Evolutionary conservation across 2,797 vertebrate species (phyloP).

Genomic region (Mus spretus): DNA sequence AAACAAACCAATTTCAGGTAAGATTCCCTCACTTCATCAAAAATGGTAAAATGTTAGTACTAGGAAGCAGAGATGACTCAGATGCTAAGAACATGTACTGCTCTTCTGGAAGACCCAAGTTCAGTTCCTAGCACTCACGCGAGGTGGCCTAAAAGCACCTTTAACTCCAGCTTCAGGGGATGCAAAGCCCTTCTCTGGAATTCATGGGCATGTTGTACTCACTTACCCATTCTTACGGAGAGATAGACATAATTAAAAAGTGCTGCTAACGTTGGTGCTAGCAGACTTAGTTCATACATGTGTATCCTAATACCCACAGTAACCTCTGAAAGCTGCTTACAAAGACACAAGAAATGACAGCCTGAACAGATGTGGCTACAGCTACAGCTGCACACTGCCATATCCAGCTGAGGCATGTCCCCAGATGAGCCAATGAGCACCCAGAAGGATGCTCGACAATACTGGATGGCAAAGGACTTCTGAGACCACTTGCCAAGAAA

Average conservation of each 20-base stretch:
- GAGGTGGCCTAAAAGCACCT: neutral
- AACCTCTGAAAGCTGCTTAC: neutral
- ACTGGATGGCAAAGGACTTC: neutral
- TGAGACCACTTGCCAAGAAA: neutral
- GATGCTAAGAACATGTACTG: neutral
- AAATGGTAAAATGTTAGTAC: neutral
- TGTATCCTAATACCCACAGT: neutral
- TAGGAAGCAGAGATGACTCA: neutral
- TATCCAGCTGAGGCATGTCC: neutral
- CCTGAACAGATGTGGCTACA: neutral
- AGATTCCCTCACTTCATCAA: neutral
- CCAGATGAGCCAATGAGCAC: neutral
- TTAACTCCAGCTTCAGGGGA: neutral
- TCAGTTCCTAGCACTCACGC: neutral
- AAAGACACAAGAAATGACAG: neutral
- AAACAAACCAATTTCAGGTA: neutral
- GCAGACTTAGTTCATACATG: neutral
- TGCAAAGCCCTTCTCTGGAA: neutral
- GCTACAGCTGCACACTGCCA: neutral
- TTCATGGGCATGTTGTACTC: neutral
- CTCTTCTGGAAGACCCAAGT: neutral
- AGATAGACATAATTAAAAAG: neutral
- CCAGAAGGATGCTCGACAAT: neutral
- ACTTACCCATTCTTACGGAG: neutral
- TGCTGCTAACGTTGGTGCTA: neutral